These are phyloP conservation scores for Pocillopora verrucosa DNA, from an alignment of 64 coral and sea anemone species.

Conservation along the genomic window DNA sequence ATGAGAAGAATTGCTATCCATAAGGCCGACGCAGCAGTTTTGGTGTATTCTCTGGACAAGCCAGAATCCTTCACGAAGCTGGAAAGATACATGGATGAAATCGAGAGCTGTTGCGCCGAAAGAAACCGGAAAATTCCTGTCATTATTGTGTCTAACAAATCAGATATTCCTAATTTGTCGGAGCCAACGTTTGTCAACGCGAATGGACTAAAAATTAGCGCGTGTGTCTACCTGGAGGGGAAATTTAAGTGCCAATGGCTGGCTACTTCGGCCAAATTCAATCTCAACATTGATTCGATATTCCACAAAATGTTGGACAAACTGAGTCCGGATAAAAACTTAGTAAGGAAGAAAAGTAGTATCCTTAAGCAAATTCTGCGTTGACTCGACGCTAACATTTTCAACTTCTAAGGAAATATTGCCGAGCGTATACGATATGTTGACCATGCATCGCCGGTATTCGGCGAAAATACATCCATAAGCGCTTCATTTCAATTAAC, in stretches of 20 bases:
- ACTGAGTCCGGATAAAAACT: neutral
- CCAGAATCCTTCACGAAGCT: conserved; percentile 66
- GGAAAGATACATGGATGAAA: conserved; percentile 73
- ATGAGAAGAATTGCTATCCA: conserved; percentile 84
- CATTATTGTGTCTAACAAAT: conserved; percentile 75
- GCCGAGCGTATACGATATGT: too few species aligned
- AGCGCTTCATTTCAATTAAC: too few species aligned
- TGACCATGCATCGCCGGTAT: too few species aligned
- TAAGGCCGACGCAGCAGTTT: conserved; percentile 75
- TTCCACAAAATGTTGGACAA: conserved; percentile 33
- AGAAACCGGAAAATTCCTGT: conserved; percentile 48
- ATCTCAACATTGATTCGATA: conserved; percentile 25
- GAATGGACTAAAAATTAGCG: conserved; percentile 1
- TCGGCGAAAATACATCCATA: too few species aligned
- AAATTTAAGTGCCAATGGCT: conserved; percentile 21
- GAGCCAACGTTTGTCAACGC: conserved; percentile 4
- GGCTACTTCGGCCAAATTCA: conserved; percentile 27
- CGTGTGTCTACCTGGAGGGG: neutral
- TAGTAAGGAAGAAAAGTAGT: neutral
- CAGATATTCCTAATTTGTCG: conserved; percentile 43
- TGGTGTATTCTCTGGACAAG: conserved; percentile 75
- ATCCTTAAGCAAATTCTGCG: conserved; percentile 11
- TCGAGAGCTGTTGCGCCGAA: conserved; percentile 30
- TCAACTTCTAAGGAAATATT: too few species aligned
- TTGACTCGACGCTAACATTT: neutral